Percentiles rank a stretch among this genome's conserved stretches.
Conservation (phyloP, 2,113 vertebrate species). For the Cinclus cinclus region DNA sequence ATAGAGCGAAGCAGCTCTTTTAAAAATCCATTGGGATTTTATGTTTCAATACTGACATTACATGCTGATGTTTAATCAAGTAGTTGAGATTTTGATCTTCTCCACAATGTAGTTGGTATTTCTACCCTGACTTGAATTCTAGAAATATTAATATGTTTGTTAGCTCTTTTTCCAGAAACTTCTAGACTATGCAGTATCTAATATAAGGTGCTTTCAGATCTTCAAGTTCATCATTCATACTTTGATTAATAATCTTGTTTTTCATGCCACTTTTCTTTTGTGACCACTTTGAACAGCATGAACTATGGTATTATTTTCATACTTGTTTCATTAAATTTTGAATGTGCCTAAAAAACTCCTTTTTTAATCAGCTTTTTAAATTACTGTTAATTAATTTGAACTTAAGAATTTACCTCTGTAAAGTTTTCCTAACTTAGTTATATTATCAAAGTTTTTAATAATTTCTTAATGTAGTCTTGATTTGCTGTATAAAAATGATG, state of each 20-base stretch:
- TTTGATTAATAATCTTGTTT: not conserved
- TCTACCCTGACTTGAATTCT: not conserved
- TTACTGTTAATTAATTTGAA: not conserved
- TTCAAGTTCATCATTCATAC: not conserved
- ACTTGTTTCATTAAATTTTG: not conserved
- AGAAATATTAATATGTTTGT: not conserved
- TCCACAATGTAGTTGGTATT: not conserved
- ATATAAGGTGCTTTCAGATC: not conserved
- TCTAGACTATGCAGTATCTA: not conserved
- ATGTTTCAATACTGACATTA: not conserved
- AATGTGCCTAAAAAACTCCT: not conserved
- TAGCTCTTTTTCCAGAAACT: not conserved
- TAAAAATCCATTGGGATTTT: not conserved
- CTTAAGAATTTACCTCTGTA: fast-evolving
- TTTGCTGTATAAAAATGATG: not conserved
- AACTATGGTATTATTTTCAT: not conserved
- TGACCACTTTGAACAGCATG: not conserved
- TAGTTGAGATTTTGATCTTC: not conserved
- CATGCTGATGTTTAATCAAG: not conserved
- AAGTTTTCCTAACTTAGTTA: not conserved
- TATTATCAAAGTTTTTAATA: not conserved
- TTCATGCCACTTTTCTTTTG: not conserved
- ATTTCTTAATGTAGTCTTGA: not conserved
- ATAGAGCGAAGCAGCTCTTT: not conserved
- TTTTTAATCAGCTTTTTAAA: not conserved